Evolutionary conservation across 2,113 vertebrate species (phyloP).

Genomic region (Tychaedon coryphoeus): DNA sequence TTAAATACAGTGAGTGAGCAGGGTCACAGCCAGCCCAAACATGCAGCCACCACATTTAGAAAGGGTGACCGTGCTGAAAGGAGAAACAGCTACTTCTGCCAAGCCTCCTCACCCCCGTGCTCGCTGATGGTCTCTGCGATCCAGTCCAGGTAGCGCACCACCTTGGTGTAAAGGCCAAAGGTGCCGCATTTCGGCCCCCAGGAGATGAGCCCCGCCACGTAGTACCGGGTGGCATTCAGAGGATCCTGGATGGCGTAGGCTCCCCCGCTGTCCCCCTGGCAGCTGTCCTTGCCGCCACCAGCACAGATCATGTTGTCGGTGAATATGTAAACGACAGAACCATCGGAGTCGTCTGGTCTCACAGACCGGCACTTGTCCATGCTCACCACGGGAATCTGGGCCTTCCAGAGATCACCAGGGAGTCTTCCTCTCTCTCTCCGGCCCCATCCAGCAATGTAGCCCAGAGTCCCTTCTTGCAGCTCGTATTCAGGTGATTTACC

Average conservation of each 20-base stretch:
- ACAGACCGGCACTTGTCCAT: conserved; percentile 54
- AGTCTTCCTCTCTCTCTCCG: not conserved
- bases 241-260: conserved; percentile 74
- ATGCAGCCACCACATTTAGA: not conserved
- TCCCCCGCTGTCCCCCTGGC: conserved; percentile 84
- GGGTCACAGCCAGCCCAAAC: not conserved
- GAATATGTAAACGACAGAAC: conserved; percentile 9
- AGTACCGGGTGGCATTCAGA: conserved; percentile 22
- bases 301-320: conserved; percentile 93
- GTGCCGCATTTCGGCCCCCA: conserved; percentile 84
- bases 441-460: conserved; percentile 78
- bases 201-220: conserved; percentile 83
- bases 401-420: conserved; percentile 5
- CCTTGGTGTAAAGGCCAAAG: conserved; percentile 88
- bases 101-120: not conserved
- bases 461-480: not conserved
- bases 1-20: not conserved
- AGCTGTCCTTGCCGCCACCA: conserved; percentile 82
- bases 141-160: conserved; percentile 87
- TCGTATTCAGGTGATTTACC: conserved; percentile 22
- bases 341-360: not conserved
- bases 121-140: conserved; percentile 78
- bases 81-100: not conserved
- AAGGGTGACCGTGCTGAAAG: not conserved
- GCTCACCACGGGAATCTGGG: conserved; percentile 46